These are phyloP conservation scores for Lipophrys pholis DNA, from an alignment of 2,113 vertebrate species.

Conservation along the genomic window DNA sequence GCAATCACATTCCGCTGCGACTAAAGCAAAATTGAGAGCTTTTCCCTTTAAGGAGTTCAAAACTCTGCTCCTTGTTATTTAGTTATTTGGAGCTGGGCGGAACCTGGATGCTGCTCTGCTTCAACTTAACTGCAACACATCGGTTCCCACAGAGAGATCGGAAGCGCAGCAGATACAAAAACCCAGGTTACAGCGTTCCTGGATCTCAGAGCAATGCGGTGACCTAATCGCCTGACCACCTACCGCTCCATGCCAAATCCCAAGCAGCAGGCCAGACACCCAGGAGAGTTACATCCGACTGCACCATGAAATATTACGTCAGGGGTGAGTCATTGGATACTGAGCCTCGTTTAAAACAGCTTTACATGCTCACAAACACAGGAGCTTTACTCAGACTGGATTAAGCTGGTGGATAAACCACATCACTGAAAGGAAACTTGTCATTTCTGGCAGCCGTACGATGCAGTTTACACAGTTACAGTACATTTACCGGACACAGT, in stretches of 20 bases:
- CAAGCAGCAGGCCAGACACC: slow-evolving; percentile 63
- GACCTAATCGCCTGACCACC: slow-evolving; percentile 80
- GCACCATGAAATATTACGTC: slow-evolving; percentile 76
- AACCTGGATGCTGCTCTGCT: slow-evolving; percentile 60
- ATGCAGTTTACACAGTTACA: slow-evolving; percentile 17
- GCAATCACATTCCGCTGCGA: slow-evolving; percentile 77
- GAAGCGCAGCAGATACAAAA: slow-evolving; percentile 62
- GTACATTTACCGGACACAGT: slow-evolving; percentile 1
- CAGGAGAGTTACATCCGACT: slow-evolving; percentile 68
- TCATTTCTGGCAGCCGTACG: slow-evolving; percentile 28
- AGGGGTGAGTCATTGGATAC: slow-evolving; percentile 68
- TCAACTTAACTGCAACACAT: slow-evolving; percentile 53
- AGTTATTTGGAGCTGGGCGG: slow-evolving; percentile 77
- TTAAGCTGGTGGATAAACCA: slow-evolving; percentile 44
- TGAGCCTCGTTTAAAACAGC: slow-evolving; percentile 42
- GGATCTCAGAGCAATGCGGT: slow-evolving; percentile 64
- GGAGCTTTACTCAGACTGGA: slow-evolving; percentile 54
- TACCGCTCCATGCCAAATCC: slow-evolving; percentile 72
- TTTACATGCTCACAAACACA: slow-evolving; percentile 57
- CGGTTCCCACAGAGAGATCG: slow-evolving; percentile 69
- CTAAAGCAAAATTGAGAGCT: slow-evolving; percentile 71
- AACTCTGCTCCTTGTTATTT: slow-evolving; percentile 74
- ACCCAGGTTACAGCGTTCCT: slow-evolving; percentile 68
- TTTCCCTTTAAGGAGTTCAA: slow-evolving; percentile 73
- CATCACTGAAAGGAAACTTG: slow-evolving; percentile 40